phyloP scores from a whole-genome alignment of 2,113 vertebrate species.

The Syngnathoides biaculeatus region DNA sequence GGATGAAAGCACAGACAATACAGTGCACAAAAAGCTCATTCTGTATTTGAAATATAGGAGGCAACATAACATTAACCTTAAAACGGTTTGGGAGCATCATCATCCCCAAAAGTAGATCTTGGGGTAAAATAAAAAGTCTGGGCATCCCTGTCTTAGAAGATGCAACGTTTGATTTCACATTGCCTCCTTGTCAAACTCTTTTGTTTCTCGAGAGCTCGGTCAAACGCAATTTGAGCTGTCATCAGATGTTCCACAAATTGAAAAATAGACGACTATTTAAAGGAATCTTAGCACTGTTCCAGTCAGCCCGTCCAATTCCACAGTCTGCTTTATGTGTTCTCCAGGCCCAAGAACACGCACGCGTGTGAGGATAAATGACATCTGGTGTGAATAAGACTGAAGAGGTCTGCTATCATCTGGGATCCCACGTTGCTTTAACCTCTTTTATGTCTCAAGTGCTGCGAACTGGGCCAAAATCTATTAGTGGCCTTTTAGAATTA shows the following conservation, averaged over 20 bases:
- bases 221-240: not conserved
- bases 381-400: slow-evolving; percentile 46
- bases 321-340: slow-evolving; percentile 6
- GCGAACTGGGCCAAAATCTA: slow-evolving; percentile 67
- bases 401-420: slow-evolving; percentile 50
- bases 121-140: too few relatives aligned
- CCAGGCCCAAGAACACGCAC: slow-evolving; percentile 13
- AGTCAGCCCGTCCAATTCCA: not conserved
- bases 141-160: too few relatives aligned
- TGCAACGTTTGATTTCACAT: too few relatives aligned
- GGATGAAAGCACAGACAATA: too few relatives aligned
- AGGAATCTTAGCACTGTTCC: not conserved
- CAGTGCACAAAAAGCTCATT: too few relatives aligned
- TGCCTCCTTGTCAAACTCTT: too few relatives aligned
- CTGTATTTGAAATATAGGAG: too few relatives aligned
- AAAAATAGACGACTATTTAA: not conserved
- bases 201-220: not conserved
- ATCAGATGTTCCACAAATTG: not conserved
- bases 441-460: slow-evolving; percentile 67
- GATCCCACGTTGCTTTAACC: slow-evolving; percentile 58
- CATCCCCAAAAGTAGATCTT: too few relatives aligned
- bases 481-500: slow-evolving; percentile 63
- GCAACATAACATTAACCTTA: too few relatives aligned
- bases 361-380: slow-evolving; percentile 42
- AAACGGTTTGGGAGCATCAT: too few relatives aligned